Evolutionary conservation across 1,140 invertebrate genomes (phyloP).

Genomic region (Trigoniulus corallinus): DNA sequence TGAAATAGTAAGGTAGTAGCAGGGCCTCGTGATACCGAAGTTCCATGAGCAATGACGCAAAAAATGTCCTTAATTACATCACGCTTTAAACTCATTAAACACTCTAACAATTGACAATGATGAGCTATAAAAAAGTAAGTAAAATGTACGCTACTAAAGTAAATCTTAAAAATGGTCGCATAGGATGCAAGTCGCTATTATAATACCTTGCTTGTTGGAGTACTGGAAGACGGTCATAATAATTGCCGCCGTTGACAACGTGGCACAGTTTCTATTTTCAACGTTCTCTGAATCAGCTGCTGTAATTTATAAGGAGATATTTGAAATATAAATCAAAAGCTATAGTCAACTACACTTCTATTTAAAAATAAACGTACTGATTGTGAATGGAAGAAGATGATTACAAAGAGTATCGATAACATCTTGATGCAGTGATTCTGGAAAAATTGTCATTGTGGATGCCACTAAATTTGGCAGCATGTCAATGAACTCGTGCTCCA

Average conservation of each 20-base stretch:
- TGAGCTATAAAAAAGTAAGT: slow-evolving; percentile 42
- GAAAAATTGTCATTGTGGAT: slow-evolving; percentile 80
- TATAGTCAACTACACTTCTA: no score
- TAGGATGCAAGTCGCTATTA: no score
- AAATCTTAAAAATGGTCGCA: slow-evolving; percentile 1
- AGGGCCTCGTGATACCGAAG: slow-evolving; percentile 68
- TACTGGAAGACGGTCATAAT: slow-evolving; percentile 97
- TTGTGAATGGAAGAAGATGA: slow-evolving; percentile 89
- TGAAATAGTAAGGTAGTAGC: slow-evolving; percentile 94
- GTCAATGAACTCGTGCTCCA: slow-evolving; percentile 91
- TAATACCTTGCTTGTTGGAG: slow-evolving; percentile 64
- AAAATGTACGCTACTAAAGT: neutral
- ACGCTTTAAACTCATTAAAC: slow-evolving; percentile 78
- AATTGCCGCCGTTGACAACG: slow-evolving; percentile 78
- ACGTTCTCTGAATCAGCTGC: slow-evolving; percentile 6
- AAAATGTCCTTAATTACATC: slow-evolving; percentile 82
- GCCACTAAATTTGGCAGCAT: slow-evolving; percentile 86
- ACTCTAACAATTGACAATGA: slow-evolving; percentile 87
- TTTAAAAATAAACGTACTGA: slow-evolving; percentile 53
- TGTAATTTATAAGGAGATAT: no score
- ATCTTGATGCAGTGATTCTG: slow-evolving; percentile 76
- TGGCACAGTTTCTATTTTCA: slow-evolving; percentile 60
- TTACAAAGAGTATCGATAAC: slow-evolving; percentile 90
- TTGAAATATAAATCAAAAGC: slow-evolving; percentile 1
- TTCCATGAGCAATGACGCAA: slow-evolving; percentile 92